Evolutionary conservation across 2,888 invertebrate genomes (phyloP).

Genomic region (Noctuana brunneofusca): DNA sequence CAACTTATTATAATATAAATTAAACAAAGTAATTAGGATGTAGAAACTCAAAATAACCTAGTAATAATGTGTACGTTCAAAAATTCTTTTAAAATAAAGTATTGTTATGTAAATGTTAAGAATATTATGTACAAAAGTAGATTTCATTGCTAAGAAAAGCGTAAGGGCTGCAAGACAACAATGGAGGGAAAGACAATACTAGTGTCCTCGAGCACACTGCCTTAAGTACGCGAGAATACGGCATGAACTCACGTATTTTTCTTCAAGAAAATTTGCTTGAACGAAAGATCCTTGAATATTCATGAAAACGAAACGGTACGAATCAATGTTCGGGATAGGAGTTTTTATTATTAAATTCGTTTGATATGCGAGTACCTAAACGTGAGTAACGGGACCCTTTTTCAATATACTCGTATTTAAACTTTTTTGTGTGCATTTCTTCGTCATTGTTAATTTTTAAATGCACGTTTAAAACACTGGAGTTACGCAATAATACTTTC

Average conservation of each 20-base stretch:
- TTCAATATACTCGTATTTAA: too few relatives aligned
- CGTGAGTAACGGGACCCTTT: too few relatives aligned
- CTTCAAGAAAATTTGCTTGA: conserved; percentile 4
- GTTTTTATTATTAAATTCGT: neutral
- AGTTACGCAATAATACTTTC: too few relatives aligned
- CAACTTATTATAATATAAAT: too few relatives aligned
- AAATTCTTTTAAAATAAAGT: neutral
- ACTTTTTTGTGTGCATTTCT: too few relatives aligned
- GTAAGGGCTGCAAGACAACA: conserved; percentile 15
- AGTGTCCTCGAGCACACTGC: conserved; percentile 18
- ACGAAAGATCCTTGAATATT: neutral
- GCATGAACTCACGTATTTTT: conserved; percentile 12
- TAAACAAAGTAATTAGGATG: too few relatives aligned
- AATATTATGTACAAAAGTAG: conserved; percentile 11
- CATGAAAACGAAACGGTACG: neutral
- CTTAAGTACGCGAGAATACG: conserved; percentile 15
- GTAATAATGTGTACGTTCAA: too few relatives aligned
- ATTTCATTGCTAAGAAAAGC: conserved; percentile 13
- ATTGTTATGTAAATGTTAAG: conserved; percentile 10
- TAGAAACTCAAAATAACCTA: too few relatives aligned
- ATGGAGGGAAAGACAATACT: conserved; percentile 27
- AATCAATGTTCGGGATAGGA: neutral
- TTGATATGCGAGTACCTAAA: too few relatives aligned
- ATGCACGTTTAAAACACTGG: too few relatives aligned
- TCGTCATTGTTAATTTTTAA: too few relatives aligned